Conservation (phyloP, 1,140 invertebrate genomes). For the Bathynomus jamesi region DNA sequence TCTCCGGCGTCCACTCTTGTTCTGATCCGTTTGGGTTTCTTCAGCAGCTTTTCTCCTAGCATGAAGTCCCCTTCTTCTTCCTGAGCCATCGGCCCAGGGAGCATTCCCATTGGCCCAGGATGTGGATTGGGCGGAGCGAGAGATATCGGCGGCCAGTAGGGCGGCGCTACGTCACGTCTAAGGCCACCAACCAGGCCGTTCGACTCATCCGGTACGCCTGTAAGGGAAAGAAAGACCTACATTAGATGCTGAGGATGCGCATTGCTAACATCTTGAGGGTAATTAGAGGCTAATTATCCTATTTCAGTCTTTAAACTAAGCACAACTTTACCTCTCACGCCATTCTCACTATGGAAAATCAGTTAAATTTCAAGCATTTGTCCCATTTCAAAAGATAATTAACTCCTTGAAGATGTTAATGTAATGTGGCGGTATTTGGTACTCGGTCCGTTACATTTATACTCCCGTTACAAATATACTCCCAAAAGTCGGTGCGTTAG, state of each 20-base stretch:
- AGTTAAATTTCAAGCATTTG: neutral
- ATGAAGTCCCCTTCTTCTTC: constrained; percentile 59
- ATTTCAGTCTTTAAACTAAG: neutral
- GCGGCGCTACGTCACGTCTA: constrained; percentile 37
- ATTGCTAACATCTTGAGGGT: neutral
- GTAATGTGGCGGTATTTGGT: neutral
- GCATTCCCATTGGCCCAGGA: constrained; percentile 32
- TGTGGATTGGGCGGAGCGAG: constrained; percentile 30
- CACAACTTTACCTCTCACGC: neutral
- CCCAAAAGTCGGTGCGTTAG: too few relatives aligned
- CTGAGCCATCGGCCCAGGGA: constrained; percentile 80
- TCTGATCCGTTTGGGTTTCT: constrained; percentile 57
- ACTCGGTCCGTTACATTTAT: neutral
- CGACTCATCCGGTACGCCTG: constrained; percentile 23
- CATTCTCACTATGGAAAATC: neutral
- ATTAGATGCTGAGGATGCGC: neutral
- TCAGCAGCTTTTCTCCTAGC: constrained; percentile 38
- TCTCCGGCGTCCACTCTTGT: constrained; percentile 89
- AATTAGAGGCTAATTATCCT: neutral
- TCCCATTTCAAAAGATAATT: neutral
- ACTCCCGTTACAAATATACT: too few relatives aligned
- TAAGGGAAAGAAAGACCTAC: neutral
- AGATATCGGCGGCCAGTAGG: constrained; percentile 35
- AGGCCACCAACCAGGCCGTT: constrained; percentile 36
- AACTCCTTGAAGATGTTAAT: neutral